Evolutionary conservation across 2,113 vertebrate species (phyloP).

Genomic region (Otus sunia): DNA sequence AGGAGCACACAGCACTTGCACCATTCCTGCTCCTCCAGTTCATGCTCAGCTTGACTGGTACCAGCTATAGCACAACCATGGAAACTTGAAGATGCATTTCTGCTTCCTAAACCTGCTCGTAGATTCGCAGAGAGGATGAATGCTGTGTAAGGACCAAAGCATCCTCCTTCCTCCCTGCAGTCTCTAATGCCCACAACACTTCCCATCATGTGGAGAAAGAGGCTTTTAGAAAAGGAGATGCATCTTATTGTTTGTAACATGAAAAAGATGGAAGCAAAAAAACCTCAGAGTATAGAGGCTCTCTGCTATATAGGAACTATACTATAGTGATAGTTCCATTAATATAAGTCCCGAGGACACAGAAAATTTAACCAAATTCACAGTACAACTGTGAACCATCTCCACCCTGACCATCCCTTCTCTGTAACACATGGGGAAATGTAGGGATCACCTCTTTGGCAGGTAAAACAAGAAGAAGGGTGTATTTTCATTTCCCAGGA

Average conservation of each 20-base stretch:
- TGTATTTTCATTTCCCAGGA: neutral
- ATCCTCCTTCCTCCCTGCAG: neutral
- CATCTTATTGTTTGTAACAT: neutral
- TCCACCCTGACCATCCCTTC: neutral
- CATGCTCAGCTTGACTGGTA: neutral
- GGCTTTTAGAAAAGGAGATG: neutral
- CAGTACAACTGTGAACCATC: neutral
- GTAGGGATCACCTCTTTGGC: neutral
- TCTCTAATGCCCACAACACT: neutral
- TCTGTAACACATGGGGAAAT: rapidly evolving
- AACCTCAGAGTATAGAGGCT: neutral
- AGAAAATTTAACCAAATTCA: neutral
- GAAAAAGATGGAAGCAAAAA: neutral
- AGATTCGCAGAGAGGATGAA: rapidly evolving
- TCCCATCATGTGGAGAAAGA: neutral
- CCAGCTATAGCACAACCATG: neutral
- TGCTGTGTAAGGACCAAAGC: neutral
- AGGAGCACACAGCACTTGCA: neutral
- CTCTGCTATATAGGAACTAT: neutral
- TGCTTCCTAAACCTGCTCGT: neutral
- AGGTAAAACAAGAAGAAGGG: neutral
- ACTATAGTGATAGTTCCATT: neutral
- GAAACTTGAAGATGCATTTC: neutral
- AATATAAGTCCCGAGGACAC: neutral
- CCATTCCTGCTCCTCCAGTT: neutral